phyloP scores from a whole-genome alignment of 2,888 invertebrate species.

The Carcina quercana region DNA sequence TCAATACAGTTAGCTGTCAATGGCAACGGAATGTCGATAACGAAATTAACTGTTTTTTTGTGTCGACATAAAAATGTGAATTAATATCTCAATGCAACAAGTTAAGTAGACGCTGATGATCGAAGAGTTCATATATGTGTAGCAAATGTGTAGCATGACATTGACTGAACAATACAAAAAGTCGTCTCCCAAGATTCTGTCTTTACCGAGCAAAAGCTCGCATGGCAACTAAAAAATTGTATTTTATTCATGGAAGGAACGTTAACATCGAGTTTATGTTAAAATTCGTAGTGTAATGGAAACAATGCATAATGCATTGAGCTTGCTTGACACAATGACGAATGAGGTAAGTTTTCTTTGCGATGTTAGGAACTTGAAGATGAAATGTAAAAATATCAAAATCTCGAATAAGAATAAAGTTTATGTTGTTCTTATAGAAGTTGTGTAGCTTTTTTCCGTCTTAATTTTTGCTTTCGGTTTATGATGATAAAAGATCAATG shows the following conservation, averaged over 20 bases:
- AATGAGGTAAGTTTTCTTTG: constrained; percentile 59
- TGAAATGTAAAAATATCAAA: constrained; percentile 49
- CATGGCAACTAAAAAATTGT: constrained; percentile 50
- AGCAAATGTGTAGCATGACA: neutral
- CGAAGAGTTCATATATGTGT: neutral
- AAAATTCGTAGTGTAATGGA: constrained; percentile 72
- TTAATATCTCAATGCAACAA: neutral
- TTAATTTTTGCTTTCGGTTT: constrained; percentile 46
- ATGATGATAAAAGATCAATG: constrained; percentile 44
- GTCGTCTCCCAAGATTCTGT: constrained; percentile 29
- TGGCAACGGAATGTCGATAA: constrained; percentile 42
- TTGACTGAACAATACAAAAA: constrained; percentile 29
- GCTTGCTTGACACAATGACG: constrained; percentile 63
- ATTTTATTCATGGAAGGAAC: constrained; percentile 67
- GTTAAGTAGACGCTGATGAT: too few species aligned
- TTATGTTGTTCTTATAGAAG: constrained; percentile 46
- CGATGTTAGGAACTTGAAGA: constrained; percentile 51
- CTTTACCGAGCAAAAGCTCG: constrained; percentile 29
- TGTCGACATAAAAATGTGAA: constrained; percentile 5
- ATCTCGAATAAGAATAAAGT: constrained; percentile 37
- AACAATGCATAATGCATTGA: constrained; percentile 68
- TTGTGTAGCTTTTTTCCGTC: constrained; percentile 37
- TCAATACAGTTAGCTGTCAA: constrained; percentile 60
- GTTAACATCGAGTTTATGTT: constrained; percentile 69
- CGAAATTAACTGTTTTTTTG: constrained; percentile 25